Conservation (phyloP, 2,113 vertebrate genomes). For the Crotalus tigris region DNA sequence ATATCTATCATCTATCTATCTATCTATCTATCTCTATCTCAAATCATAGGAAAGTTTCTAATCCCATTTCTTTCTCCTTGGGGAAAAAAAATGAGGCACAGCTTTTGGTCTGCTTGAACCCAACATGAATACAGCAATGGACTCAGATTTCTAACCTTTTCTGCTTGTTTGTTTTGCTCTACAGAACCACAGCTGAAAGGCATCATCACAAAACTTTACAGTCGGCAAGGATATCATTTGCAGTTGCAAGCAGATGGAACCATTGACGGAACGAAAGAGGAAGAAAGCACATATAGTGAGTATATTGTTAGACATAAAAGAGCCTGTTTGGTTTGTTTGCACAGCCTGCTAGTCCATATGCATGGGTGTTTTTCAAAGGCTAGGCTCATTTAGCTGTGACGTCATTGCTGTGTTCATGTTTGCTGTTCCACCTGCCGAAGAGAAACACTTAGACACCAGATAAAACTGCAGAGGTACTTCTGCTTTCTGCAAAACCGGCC, state of each 20-base stretch:
- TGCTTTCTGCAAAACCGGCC: constrained; percentile 61
- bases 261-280: constrained; percentile 98
- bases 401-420: neutral
- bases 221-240: constrained; percentile 97
- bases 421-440: constrained; percentile 19
- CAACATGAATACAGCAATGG: fast-evolving
- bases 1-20: too few relatives aligned
- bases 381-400: neutral
- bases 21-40: neutral
- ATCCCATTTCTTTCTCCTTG: constrained; percentile 3
- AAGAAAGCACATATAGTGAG: constrained; percentile 97
- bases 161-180: constrained; percentile 53
- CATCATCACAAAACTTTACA: constrained; percentile 98
- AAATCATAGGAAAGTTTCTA: constrained; percentile 12
- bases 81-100: neutral
- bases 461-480: constrained; percentile 58
- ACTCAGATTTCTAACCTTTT: constrained; percentile 55
- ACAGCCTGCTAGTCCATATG: neutral
- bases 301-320: constrained; percentile 48
- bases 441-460: constrained; percentile 47
- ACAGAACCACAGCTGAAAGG: constrained; percentile 99
- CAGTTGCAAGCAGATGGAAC: constrained; percentile 98
- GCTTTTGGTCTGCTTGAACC: constrained; percentile 5
- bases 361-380: neutral
- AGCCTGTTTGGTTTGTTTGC: neutral